Evolutionary conservation across 2,113 vertebrate genomes (phyloP).

Genomic region (Limnothrissa miodon): DNA sequence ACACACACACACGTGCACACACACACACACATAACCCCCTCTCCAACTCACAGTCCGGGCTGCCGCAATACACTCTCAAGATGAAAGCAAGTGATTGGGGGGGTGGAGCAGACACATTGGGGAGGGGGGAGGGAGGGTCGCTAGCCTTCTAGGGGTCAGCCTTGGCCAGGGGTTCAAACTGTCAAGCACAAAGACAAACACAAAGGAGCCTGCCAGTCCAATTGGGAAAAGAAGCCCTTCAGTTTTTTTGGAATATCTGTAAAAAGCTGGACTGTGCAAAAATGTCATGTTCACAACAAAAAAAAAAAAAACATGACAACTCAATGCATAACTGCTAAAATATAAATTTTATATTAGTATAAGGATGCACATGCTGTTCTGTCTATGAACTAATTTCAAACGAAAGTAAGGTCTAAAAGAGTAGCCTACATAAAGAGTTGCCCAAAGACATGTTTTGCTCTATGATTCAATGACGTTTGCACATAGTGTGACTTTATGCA

Average conservation of each 20-base stretch:
- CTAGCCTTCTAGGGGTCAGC: neutral
- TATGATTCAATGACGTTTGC: neutral
- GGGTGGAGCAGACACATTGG: neutral
- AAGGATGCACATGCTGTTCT: neutral
- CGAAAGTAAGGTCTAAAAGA: neutral
- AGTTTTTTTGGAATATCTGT: neutral
- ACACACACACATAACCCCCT: neutral
- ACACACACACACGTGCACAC: neutral
- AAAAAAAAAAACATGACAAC: neutral
- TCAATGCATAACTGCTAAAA: neutral
- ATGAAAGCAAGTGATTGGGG: constrained; percentile 4
- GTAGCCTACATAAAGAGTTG: neutral
- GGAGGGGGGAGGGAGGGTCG: neutral
- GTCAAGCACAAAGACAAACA: neutral
- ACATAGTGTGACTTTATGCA: too few relatives aligned
- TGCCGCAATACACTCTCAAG: neutral
- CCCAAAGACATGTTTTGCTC: neutral
- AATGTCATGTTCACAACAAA: neutral
- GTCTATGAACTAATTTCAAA: neutral
- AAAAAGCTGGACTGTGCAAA: neutral
- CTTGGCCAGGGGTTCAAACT: constrained; percentile 6
- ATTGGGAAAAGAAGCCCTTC: neutral
- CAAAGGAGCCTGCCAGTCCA: neutral
- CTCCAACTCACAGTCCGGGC: neutral
- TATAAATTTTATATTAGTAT: neutral